Conservation (phyloP, 2,888 invertebrate genomes). For the Eristalis intricaria region DNA sequence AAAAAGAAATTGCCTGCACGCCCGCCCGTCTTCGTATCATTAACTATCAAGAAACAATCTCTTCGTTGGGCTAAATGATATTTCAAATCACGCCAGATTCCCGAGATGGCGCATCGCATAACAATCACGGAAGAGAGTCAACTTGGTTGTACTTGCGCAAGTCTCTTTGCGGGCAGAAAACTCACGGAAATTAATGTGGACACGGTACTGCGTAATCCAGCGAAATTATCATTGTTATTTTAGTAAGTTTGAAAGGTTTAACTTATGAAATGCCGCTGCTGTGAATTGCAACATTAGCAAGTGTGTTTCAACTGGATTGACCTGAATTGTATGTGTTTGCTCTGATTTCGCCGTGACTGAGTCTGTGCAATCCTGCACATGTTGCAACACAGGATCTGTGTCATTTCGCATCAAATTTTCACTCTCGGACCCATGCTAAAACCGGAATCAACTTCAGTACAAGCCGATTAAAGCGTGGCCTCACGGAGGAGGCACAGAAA, state of each 20-base stretch:
- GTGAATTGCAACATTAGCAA: neutral
- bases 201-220: slow-evolving; percentile 7
- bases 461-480: neutral
- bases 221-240: slow-evolving; percentile 21
- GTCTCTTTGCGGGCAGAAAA: slow-evolving; percentile 27
- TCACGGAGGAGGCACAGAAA: neutral
- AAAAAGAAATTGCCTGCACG: neutral
- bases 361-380: neutral
- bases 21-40: neutral
- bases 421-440: neutral
- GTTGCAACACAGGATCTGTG: neutral
- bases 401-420: neutral
- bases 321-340: neutral
- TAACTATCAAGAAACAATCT: neutral
- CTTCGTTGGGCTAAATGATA: neutral
- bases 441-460: neutral
- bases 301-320: neutral
- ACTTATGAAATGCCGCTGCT: slow-evolving; percentile 23
- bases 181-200: neutral
- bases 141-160: slow-evolving; percentile 20
- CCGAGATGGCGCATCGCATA: neutral
- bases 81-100: slow-evolving; percentile 11
- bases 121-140: slow-evolving; percentile 35
- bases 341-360: neutral
- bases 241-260: slow-evolving; percentile 1